phyloP scores from a whole-genome alignment of 2,888 invertebrate genomes.

The Drosophila barbarae region DNA sequence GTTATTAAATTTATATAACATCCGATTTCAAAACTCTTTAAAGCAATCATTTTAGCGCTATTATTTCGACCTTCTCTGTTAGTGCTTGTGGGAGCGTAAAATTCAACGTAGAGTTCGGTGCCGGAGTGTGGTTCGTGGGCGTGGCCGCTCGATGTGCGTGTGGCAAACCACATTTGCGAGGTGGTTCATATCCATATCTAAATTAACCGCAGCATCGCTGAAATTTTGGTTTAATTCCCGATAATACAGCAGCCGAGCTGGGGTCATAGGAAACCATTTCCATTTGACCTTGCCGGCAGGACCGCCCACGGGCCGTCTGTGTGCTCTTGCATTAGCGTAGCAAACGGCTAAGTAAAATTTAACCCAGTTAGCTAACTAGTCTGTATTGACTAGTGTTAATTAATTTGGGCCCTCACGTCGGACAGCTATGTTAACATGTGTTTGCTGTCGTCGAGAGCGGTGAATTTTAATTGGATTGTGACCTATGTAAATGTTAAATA shows the following conservation, averaged over 20 bases:
- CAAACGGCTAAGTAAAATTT: conserved; percentile 33
- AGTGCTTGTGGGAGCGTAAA: neutral
- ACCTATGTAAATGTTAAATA: conserved; percentile 3
- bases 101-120: neutral
- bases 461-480: conserved; percentile 26
- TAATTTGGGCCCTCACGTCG: conserved; percentile 35
- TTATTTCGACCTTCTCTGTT: conserved; percentile 1
- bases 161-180: conserved; percentile 47
- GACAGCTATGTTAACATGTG: conserved; percentile 31
- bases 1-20: neutral
- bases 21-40: too few relatives aligned
- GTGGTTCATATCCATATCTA: conserved; percentile 50
- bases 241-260: conserved; percentile 8
- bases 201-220: conserved; percentile 59
- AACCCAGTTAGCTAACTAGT: conserved; percentile 31
- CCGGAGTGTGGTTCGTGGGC: conserved; percentile 1
- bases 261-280: conserved; percentile 10
- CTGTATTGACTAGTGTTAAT: conserved; percentile 52
- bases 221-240: conserved; percentile 37
- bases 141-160: conserved; percentile 10
- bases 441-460: conserved; percentile 22
- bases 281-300: conserved; percentile 30
- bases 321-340: conserved; percentile 32
- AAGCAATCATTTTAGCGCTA: neutral
- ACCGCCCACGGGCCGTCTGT: conserved; percentile 2